phyloP scores from a whole-genome alignment of 2,888 invertebrate genomes.

The Sinohyriopsis cumingii region DNA sequence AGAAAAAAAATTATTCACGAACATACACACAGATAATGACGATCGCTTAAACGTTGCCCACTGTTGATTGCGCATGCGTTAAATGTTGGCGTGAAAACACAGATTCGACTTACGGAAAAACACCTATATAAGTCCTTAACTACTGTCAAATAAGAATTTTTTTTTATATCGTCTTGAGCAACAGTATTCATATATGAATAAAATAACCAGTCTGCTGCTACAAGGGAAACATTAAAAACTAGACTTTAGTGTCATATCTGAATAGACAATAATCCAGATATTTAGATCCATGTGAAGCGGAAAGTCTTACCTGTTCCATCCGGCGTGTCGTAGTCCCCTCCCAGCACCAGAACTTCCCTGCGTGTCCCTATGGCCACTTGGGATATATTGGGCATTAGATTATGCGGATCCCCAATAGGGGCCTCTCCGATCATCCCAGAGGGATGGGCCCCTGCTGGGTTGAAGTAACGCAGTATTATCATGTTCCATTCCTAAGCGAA shows the following conservation, averaged over 20 bases:
- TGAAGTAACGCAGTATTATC: conserved; percentile 93
- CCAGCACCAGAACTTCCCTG: conserved; percentile 88
- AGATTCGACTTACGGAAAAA: too few relatives aligned
- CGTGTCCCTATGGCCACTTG: conserved; percentile 91
- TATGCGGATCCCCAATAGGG: conserved; percentile 93
- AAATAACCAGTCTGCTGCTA: background rate
- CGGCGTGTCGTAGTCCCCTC: conserved; percentile 91
- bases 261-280: too few relatives aligned
- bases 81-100: too few relatives aligned
- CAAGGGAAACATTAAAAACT: too few relatives aligned
- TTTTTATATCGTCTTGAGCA: background rate
- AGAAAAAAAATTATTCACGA: too few relatives aligned
- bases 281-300: too few relatives aligned
- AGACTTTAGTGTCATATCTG: too few relatives aligned
- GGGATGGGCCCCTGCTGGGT: conserved; percentile 95
- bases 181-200: background rate
- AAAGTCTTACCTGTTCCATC: conserved; percentile 85
- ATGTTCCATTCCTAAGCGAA: conserved; percentile 89
- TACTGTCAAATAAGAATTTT: too few relatives aligned
- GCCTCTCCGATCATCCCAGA: conserved; percentile 96
- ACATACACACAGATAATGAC: too few relatives aligned
- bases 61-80: too few relatives aligned
- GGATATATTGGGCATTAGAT: conserved; percentile 96
- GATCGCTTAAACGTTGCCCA: too few relatives aligned
- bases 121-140: too few relatives aligned